These are phyloP conservation scores for Smittia sp. DNA, from an alignment of 2,888 invertebrate genomes.

Conservation along the genomic window DNA sequence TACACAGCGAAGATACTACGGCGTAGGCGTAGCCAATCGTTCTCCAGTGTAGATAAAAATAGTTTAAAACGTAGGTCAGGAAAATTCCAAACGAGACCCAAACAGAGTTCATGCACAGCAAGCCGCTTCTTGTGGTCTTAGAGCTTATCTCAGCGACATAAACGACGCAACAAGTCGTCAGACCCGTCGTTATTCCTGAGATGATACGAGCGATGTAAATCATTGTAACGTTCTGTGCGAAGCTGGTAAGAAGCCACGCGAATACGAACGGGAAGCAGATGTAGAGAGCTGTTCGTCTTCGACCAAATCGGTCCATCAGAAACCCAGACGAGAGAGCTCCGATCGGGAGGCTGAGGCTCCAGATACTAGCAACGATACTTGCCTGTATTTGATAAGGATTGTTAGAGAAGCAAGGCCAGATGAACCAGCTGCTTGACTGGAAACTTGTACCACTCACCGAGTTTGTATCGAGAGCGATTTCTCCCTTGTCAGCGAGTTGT, in stretches of 20 bases:
- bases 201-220: conserved; percentile 57
- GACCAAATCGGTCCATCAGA: conserved; percentile 59
- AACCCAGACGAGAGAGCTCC: conserved; percentile 58
- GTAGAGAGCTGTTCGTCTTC: conserved; percentile 54
- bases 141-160: conserved; percentile 61
- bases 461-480: conserved; percentile 52
- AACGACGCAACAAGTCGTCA: conserved; percentile 57
- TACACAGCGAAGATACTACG: conserved; percentile 49
- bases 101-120: conserved; percentile 59
- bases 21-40: conserved; percentile 55
- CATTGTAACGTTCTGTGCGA: conserved; percentile 51
- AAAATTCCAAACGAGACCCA: conserved; percentile 61
- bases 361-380: conserved; percentile 56
- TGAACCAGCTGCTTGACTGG: too few relatives aligned
- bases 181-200: conserved; percentile 57
- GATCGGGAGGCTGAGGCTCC: conserved; percentile 57
- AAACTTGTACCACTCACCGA: too few relatives aligned
- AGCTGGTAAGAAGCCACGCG: conserved; percentile 55
- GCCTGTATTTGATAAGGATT: too few relatives aligned
- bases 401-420: too few relatives aligned
- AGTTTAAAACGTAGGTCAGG: conserved; percentile 56
- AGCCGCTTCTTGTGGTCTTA: conserved; percentile 56
- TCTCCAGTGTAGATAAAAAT: conserved; percentile 55
- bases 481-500: conserved; percentile 52
- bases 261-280: conserved; percentile 54